A percentile compares a stretch with the other conserved stretches of the same genome.
Evolutionary conservation across 2,888 invertebrate species (phyloP).

Genomic region (Biston stratarius): DNA sequence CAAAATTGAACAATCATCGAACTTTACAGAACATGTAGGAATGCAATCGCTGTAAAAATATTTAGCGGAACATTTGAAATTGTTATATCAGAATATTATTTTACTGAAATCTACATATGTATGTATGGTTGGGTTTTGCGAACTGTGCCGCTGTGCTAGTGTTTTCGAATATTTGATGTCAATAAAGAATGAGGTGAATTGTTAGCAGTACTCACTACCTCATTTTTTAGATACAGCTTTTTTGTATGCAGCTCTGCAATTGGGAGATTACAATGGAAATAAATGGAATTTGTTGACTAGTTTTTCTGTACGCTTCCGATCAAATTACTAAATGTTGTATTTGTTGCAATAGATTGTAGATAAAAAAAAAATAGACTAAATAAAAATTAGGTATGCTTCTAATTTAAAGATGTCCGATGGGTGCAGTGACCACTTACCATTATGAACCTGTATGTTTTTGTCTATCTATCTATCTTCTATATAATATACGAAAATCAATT

Average conservation of each 20-base stretch:
- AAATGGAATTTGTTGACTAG: conserved; percentile 21
- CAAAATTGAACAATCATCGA: background rate
- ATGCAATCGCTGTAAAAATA: background rate
- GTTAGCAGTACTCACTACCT: conserved; percentile 27
- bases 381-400: too few relatives aligned
- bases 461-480: too few relatives aligned
- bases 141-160: conserved; percentile 12
- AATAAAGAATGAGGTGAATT: conserved; percentile 33
- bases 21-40: background rate
- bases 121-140: conserved; percentile 24
- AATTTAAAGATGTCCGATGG: too few relatives aligned
- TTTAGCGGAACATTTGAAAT: conserved; percentile 13
- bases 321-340: background rate
- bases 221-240: conserved; percentile 27
- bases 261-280: conserved; percentile 28
- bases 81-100: conserved; percentile 16
- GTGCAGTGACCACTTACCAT: too few relatives aligned
- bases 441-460: too few relatives aligned
- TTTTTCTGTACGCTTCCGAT: conserved; percentile 10
- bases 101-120: conserved; percentile 20
- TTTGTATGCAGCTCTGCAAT: conserved; percentile 36
- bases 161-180: conserved; percentile 29
- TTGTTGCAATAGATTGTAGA: background rate
- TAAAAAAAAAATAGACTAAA: too few relatives aligned
- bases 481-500: too few relatives aligned